Evolutionary conservation across 1,140 invertebrate genomes (phyloP).

Genomic region (Aricia agestis): DNA sequence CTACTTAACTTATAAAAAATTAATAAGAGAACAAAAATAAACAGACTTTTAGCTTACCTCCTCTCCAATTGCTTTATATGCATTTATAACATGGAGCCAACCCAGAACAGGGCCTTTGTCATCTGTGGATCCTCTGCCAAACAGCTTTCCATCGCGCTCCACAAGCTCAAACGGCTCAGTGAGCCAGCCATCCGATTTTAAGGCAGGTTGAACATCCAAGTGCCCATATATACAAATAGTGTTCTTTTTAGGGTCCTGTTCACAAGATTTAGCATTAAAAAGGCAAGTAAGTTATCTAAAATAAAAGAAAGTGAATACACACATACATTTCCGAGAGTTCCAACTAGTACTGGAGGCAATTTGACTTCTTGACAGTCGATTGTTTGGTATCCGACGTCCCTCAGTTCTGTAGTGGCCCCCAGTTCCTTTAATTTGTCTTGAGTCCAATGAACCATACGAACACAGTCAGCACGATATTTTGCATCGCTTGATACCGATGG

Average conservation of each 20-base stretch:
- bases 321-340: constrained; percentile 83
- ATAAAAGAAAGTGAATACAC: constrained; percentile 10
- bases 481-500: constrained; percentile 96
- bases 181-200: constrained; percentile 95
- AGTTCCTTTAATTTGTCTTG: constrained; percentile 84
- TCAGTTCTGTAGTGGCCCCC: constrained; percentile 85
- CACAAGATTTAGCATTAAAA: constrained; percentile 21
- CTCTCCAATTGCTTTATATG: constrained; percentile 84
- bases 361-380: constrained; percentile 85
- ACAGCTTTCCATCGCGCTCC: constrained; percentile 94
- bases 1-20: too few species aligned
- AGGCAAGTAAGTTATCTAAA: constrained; percentile 9
- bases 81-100: constrained; percentile 96
- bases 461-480: constrained; percentile 84
- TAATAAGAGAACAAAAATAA: too few species aligned
- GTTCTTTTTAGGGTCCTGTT: constrained; percentile 87
- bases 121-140: constrained; percentile 94
- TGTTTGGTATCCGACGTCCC: constrained; percentile 87
- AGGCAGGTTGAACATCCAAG: constrained; percentile 97
- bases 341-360: constrained; percentile 94
- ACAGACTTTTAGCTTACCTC: constrained; percentile 43
- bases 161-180: constrained; percentile 95
- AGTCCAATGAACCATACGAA: constrained; percentile 85
- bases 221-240: constrained; percentile 98
- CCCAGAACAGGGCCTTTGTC: constrained; percentile 95